Percentiles rank a stretch among this genome's conserved stretches.
These are phyloP conservation scores for Mungos mungo DNA, from an alignment of 2,113 vertebrate species.

Conservation along the genomic window DNA sequence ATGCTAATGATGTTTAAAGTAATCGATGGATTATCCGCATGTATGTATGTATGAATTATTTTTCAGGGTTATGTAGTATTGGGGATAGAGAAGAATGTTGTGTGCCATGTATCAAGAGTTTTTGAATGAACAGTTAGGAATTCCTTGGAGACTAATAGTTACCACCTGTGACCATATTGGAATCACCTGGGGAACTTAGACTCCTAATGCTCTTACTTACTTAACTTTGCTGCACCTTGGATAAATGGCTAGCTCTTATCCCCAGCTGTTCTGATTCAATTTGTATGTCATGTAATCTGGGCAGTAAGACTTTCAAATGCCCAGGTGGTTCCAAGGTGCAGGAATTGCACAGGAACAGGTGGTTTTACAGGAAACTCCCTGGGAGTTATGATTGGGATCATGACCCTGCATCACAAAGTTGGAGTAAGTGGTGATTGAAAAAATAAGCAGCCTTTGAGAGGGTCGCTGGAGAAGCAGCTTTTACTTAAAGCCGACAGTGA, in stretches of 20 bases:
- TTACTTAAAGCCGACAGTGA: conserved; percentile 3
- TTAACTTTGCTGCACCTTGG: neutral
- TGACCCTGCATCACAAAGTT: neutral
- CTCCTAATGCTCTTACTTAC: neutral
- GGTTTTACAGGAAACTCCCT: neutral
- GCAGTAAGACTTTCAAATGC: conserved; percentile 25
- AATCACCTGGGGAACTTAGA: neutral
- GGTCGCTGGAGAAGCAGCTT: neutral
- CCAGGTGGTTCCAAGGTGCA: neutral
- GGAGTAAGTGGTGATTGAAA: conserved; percentile 2
- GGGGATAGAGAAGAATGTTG: neutral
- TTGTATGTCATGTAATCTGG: neutral
- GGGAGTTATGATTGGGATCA: neutral
- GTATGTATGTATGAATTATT: neutral
- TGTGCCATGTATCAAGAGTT: neutral
- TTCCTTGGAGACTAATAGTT: neutral
- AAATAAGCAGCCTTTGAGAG: neutral
- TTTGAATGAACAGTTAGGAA: neutral
- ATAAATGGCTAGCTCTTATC: neutral
- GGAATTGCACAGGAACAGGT: neutral
- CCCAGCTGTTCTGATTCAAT: conserved; percentile 2
- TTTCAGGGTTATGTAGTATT: neutral
- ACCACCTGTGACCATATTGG: neutral
- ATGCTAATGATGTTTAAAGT: conserved; percentile 26
- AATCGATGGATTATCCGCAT: neutral